Evolutionary conservation across 2,888 invertebrate species (phyloP).

Genomic region (Synanthedon vespiformis): DNA sequence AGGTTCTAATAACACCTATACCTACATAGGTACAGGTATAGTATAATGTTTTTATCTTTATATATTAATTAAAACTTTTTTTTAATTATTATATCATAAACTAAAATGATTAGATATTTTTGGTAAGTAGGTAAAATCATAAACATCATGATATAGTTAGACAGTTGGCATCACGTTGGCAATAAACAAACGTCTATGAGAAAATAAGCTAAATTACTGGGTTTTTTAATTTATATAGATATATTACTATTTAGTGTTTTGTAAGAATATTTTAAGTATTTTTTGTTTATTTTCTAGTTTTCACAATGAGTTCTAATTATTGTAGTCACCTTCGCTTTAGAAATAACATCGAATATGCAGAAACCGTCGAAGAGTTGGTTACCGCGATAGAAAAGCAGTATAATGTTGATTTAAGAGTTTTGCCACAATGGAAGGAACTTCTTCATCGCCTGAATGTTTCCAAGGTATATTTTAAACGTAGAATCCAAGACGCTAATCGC

Average conservation of each 20-base stretch:
- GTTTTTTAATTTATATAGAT: too few relatives aligned
- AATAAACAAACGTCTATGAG: too few relatives aligned
- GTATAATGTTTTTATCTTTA: too few relatives aligned
- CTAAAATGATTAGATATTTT: too few relatives aligned
- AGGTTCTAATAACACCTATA: too few relatives aligned
- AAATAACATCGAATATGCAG: slow-evolving; percentile 19
- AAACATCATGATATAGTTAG: too few relatives aligned
- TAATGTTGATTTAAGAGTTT: slow-evolving; percentile 33
- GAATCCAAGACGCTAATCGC: slow-evolving; percentile 26
- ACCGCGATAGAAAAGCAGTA: slow-evolving; percentile 32
- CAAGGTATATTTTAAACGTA: slow-evolving; percentile 27
- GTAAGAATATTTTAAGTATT: not conserved
- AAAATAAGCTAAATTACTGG: too few relatives aligned
- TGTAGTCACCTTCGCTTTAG: slow-evolving; percentile 39
- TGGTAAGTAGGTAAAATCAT: too few relatives aligned
- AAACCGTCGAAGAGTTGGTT: slow-evolving; percentile 33
- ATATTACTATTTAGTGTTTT: not conserved
- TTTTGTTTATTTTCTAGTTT: not conserved
- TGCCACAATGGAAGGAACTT: slow-evolving; percentile 40
- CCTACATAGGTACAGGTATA: too few relatives aligned
- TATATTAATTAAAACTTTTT: too few relatives aligned
- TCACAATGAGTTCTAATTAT: slow-evolving; percentile 16
- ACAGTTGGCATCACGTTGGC: too few relatives aligned
- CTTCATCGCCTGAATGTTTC: slow-evolving; percentile 28
- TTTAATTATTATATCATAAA: too few relatives aligned